Conservation (phyloP, 2,888 invertebrate species). For the Macrosoma leucophasiata region DNA sequence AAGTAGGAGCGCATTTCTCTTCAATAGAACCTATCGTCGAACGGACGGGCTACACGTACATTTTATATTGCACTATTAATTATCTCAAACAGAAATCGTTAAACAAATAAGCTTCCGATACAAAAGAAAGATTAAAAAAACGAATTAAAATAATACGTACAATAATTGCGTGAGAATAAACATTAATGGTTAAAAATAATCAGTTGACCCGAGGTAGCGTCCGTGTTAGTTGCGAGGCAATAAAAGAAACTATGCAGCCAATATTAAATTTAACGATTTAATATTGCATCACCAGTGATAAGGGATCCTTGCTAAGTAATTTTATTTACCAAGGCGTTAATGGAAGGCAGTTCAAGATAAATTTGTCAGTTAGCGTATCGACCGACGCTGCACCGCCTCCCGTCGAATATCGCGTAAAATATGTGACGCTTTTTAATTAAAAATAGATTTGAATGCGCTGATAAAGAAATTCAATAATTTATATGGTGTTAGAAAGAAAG, state of each 20-base stretch:
- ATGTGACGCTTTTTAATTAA: slow-evolving; percentile 74
- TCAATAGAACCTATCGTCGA: no score
- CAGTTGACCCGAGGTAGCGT: slow-evolving; percentile 58
- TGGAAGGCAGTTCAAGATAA: slow-evolving; percentile 36
- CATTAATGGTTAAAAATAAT: slow-evolving; percentile 61
- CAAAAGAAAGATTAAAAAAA: slow-evolving; percentile 1
- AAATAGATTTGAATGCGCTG: slow-evolving; percentile 63
- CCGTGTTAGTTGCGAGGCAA: slow-evolving; percentile 65
- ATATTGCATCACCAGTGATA: slow-evolving; percentile 56
- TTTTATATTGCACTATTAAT: no score
- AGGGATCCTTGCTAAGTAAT: slow-evolving; percentile 38
- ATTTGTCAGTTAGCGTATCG: slow-evolving; percentile 42
- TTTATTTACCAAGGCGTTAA: slow-evolving; percentile 31
- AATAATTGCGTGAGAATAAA: slow-evolving; percentile 68
- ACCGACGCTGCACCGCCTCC: slow-evolving; percentile 62
- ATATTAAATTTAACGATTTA: slow-evolving; percentile 74
- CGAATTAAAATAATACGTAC: slow-evolving; percentile 36
- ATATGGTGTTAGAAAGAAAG: slow-evolving; percentile 39
- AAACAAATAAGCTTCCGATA: background rate
- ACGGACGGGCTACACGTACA: no score
- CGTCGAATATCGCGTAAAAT: slow-evolving; percentile 68
- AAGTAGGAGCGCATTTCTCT: no score
- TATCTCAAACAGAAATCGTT: background rate
- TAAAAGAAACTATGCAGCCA: slow-evolving; percentile 68
- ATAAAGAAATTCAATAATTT: slow-evolving; percentile 68